Conservation (phyloP, 2,113 vertebrate genomes). For the Vicugna pacos region DNA sequence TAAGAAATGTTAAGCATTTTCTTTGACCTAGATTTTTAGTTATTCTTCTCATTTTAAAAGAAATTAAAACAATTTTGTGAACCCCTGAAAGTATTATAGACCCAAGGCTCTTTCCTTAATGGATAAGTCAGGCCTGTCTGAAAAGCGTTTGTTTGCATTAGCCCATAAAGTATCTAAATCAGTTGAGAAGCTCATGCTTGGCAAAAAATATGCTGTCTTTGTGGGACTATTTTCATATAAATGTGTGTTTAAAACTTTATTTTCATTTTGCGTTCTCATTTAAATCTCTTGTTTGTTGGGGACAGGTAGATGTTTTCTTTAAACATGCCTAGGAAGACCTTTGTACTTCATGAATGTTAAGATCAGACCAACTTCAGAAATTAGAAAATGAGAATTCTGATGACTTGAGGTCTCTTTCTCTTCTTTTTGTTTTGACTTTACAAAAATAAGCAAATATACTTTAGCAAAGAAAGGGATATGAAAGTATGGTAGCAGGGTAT, state of each 20-base stretch:
- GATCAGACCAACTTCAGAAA: not conserved
- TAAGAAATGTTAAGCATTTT: constrained; percentile 6
- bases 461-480: not conserved
- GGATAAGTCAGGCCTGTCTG: not conserved
- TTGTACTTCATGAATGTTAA: constrained; percentile 11
- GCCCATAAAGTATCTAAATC: not conserved
- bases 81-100: not conserved
- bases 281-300: not conserved
- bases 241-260: not conserved
- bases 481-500: not conserved
- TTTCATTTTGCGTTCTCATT: not conserved
- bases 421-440: constrained; percentile 46
- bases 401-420: not conserved
- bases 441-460: not conserved
- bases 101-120: not conserved
- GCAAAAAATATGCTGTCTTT: not conserved
- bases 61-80: not conserved
- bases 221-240: not conserved
- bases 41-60: not conserved
- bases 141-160: not conserved
- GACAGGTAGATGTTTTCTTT: not conserved
- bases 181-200: not conserved
- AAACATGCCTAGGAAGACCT: not conserved
- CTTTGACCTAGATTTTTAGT: constrained; percentile 20
- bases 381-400: not conserved